Conservation (phyloP, 2,113 vertebrate species). For the Pycnonotus jocosus region DNA sequence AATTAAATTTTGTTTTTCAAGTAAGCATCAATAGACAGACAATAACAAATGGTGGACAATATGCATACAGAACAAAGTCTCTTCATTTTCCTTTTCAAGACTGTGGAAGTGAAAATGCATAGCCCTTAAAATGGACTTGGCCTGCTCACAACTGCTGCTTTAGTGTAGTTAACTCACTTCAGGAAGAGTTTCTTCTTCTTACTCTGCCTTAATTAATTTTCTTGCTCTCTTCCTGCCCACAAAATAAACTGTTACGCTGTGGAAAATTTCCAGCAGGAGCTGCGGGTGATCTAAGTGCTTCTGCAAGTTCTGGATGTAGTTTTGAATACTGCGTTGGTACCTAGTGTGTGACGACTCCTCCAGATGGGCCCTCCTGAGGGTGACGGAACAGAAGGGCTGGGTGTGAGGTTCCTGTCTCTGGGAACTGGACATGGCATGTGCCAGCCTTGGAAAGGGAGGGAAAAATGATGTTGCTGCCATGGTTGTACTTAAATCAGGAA, state of each 20-base stretch:
- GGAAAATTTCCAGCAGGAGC: neutral
- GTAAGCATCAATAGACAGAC: slow-evolving; percentile 27
- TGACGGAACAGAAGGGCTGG: neutral
- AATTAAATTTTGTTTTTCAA: slow-evolving; percentile 59
- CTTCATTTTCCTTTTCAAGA: neutral
- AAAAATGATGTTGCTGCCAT: neutral
- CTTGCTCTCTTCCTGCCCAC: neutral
- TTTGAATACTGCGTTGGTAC: neutral
- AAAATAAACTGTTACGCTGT: neutral
- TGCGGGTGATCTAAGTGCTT: neutral
- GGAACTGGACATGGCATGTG: neutral
- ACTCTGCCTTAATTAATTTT: neutral
- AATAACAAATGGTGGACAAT: slow-evolving; percentile 34
- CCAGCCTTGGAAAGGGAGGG: neutral
- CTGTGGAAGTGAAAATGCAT: neutral
- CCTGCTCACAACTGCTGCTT: neutral
- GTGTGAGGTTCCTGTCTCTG: neutral
- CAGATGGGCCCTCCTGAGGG: neutral
- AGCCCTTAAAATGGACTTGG: neutral
- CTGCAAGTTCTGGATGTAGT: neutral
- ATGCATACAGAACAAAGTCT: neutral
- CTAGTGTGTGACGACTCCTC: neutral
- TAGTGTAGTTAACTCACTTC: neutral
- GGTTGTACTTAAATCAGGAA: neutral
- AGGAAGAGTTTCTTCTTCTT: neutral